Evolutionary conservation across 2,113 vertebrate genomes (phyloP).

Genomic region (Laterallus jamaicensis): DNA sequence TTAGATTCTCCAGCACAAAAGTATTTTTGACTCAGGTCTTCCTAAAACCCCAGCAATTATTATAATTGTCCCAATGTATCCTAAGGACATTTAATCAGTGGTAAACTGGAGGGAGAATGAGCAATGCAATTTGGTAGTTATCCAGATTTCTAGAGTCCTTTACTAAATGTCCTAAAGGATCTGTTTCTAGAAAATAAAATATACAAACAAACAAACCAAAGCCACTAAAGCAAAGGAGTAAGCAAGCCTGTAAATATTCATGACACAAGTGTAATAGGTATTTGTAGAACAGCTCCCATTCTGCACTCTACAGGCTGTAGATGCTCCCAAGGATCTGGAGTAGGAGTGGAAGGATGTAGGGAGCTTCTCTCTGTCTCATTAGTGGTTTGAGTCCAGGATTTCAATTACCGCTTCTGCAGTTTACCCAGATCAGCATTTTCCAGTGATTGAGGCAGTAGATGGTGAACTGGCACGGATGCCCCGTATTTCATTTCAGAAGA

Average conservation of each 20-base stretch:
- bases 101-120: background rate
- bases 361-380: background rate
- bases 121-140: background rate
- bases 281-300: background rate
- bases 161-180: background rate
- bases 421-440: background rate
- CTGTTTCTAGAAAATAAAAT: background rate
- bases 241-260: background rate
- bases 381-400: background rate
- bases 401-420: background rate
- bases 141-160: background rate
- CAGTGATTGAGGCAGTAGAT: background rate
- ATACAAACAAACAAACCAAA: too few species aligned
- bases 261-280: background rate
- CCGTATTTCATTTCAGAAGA: background rate
- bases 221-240: background rate
- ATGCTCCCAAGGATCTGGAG: background rate
- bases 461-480: background rate
- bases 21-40: background rate
- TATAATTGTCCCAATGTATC: background rate
- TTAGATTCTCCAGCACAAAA: background rate
- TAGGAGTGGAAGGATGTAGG: background rate
- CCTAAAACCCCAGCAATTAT: background rate
- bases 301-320: background rate
- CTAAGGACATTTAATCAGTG: background rate